Evolutionary conservation across 2,797 vertebrate species (phyloP), one percentile per base, ranked within the genome.

Genomic region (Spizella passerina): DNA sequence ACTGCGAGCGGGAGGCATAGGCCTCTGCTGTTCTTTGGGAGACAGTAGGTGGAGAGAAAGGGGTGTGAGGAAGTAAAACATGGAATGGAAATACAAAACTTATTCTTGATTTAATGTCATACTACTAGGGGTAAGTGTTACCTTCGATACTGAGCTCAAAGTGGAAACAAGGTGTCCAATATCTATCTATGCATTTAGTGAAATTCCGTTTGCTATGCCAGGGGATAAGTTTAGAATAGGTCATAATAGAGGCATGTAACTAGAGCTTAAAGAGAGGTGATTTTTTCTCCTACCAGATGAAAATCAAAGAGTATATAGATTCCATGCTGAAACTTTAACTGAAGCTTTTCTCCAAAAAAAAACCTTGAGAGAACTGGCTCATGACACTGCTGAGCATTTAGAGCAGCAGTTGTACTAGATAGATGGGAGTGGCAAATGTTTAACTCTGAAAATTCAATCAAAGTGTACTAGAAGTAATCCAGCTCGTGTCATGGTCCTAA

Each of bases 111-210:
- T 97, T 96, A 92, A 96, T 96, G 92, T 95, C 88, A 86, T 55
- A 88, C 53, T 88, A 10, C 88, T 83, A 38, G 69, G 94, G 86
- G 79, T 95, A 84, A 95, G 91, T 95, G 94, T 96, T 97, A 94
- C 94, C 96, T 97, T 96, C 95, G 44, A 91, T 87, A 86, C 77
- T 84, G 93, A 95, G 95, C 95, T 97, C 72, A 86, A 97, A 97
- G 95, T 97, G 95, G 97, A 97, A 97, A 96, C 95, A 96, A 96
- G 94, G 96, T 95, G 96, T 97, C 96, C 96, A 91, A 94, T 97
- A 94, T 97, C 97, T 97, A 96, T 96, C 89, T 96, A 32, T 96
- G 96, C 94, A 70, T 92, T 96, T 96, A 95, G 93, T 96, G 91
- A 93, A 77, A 95, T 97, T 96, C 96, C 95, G 30, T 76, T 90